Base-by-base conservation (phyloP, 2,113 vertebrate genomes). In the Thamnaconus septentrionalis region DNA sequence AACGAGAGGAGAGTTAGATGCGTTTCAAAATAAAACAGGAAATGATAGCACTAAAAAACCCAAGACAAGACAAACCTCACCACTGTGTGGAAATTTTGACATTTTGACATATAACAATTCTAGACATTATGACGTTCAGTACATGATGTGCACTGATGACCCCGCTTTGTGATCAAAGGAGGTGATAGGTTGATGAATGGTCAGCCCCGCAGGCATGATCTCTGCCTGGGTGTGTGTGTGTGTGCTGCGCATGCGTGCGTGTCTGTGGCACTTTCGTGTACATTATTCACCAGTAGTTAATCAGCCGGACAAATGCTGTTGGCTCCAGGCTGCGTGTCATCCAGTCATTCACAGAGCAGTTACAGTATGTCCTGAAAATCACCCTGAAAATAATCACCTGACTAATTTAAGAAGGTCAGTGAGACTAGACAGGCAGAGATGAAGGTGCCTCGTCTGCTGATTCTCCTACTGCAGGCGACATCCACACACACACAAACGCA, bases 321-420 rank as follows among this genome's bases (percentile, higher is more conserved):
- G 72, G 72, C 77, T 82, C 63, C 56, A 57, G 71, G 81, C 75
- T 58, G 47, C 47, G 39, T 63, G 71, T 71, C 61, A 83, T 80
- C 73, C 65, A 31, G 18, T 31, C 69, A 45, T 77, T 84, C 31
- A 57, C 50, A 45, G 44, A 43, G 49, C 47, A 51, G 46, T 48
- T 9, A 3, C 47, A 64, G 47, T 31, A 64, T 64, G 62, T 76
- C 63, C 64, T 57, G 76, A 58, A 76, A 74, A 49, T 74, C 42
- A 43, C 47, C 40, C 53, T 48, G 47, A 31, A 64, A 59, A 75
- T 78, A 69, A 65, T 58, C 71, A 68, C 18, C 64, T 7, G 59
- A 71, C 59, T 60, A 39, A 41, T 54, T 47, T 64, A 41, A 64
- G 48, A 43, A 40, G 50, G 44, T 42, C 59, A 59, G 61, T 59